Base-by-base conservation (phyloP, 1,140 invertebrate genomes). In the Drosophila hydei region DNA sequence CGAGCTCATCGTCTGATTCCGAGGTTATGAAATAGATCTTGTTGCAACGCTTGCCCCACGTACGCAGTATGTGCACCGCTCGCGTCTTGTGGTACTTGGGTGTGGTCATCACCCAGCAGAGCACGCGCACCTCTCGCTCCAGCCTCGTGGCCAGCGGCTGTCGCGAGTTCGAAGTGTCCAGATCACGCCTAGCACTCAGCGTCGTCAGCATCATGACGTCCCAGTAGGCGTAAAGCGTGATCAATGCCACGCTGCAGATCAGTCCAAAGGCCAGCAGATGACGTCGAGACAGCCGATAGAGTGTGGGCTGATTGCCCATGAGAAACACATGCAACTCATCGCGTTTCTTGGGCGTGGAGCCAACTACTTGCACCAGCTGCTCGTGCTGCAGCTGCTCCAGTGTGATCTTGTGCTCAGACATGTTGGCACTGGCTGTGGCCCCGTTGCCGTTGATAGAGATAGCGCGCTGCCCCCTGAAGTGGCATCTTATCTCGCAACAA, bases 91-190 rank as follows among this genome's bases (percentile, higher is more conserved):
- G 97, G 90, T 98, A 98, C 43, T 94, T 94, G 2, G 98, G 98
- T 43, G 95, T 94, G 0, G 98, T 99, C 95, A 99, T 96, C 5
- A 99, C 93, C 97, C 97, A 99, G 91, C 98, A 99, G 0, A 99
- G 92, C 0, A 99, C 95, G 50, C 96, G 93, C 36, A 97, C 94
- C 87, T 95, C 30, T 94, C 96, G 47, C 7, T 73, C 50, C 38
- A 90, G 48, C 7, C 50, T 21, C 38, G 60, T 16, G 0, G 81
- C 65, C n/a, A 88, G 52, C 1, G 62, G 56, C n/a, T 68, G 1
- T 71, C 8, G 47, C 56, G 2, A 12, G 4, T 16, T 48, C 36
- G 6, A 9, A 14, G 9, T n/a, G 50, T 9, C 16, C 19, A 16
- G 11, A 12, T 45, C 18, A 6, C 21, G 21, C 18, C 0, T 6